Conservation (phyloP, 2,888 invertebrate genomes). For the Drosophila pullipes region DNA sequence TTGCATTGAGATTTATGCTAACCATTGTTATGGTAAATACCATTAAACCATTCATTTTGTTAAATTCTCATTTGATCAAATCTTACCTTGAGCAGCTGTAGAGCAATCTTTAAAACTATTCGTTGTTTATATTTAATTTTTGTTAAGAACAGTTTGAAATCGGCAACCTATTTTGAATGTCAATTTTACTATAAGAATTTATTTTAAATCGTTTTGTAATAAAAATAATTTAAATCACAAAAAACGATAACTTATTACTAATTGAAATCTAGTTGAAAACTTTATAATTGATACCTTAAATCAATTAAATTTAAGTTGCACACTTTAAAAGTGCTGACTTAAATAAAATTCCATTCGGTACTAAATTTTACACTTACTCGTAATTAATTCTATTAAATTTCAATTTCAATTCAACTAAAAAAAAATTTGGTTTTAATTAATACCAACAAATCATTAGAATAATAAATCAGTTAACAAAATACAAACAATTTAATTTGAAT, state of each 20-base stretch:
- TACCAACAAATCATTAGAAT: not conserved
- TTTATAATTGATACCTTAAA: not conserved
- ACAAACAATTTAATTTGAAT: not conserved
- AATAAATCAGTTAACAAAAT: not conserved
- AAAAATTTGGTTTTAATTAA: not conserved
- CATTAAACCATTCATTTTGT: not conserved
- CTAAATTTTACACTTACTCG: not conserved
- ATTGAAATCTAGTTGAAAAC: not conserved
- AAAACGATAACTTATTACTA: not conserved
- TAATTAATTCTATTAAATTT: not conserved
- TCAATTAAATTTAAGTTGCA: not conserved
- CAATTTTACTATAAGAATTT: not conserved
- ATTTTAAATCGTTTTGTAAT: not conserved
- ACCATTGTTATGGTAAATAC: slow-evolving; percentile 4
- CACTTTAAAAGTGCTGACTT: not conserved
- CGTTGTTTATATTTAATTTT: too few relatives aligned
- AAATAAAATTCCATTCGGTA: not conserved
- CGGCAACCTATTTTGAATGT: not conserved
- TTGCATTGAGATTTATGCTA: not conserved
- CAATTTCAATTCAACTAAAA: not conserved
- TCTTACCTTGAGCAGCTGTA: not conserved
- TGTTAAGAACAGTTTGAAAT: not conserved
- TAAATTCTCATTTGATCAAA: not conserved
- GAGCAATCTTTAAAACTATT: not conserved
- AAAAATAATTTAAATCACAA: not conserved